Evolutionary conservation across 2,888 invertebrate genomes (phyloP).

Genomic region (Drosophila falleni): DNA sequence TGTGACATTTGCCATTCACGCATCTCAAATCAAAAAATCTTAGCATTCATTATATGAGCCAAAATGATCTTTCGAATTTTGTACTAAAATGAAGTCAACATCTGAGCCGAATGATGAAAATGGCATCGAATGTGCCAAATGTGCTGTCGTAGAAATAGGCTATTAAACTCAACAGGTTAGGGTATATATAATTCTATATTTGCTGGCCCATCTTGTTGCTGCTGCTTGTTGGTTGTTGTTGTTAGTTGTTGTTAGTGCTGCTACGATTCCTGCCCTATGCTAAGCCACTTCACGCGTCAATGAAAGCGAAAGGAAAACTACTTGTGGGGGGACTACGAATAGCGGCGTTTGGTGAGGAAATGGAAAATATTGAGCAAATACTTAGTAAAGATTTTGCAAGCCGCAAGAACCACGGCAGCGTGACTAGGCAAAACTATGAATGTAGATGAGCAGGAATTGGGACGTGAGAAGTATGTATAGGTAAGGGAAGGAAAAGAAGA

Average conservation of each 20-base stretch:
- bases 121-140: too few species aligned
- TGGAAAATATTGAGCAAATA: slow-evolving; percentile 78
- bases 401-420: slow-evolving; percentile 70
- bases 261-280: slow-evolving; percentile 67
- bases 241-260: slow-evolving; percentile 27
- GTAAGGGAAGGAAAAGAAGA: background rate
- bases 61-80: too few species aligned
- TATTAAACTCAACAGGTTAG: background rate
- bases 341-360: slow-evolving; percentile 70
- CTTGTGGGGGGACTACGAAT: slow-evolving; percentile 31
- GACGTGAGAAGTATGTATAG: background rate
- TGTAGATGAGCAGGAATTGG: background rate
- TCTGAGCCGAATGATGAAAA: too few species aligned
- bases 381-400: slow-evolving; percentile 69
- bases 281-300: slow-evolving; percentile 78
- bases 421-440: slow-evolving; percentile 56
- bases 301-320: slow-evolving; percentile 80
- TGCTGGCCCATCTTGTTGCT: background rate
- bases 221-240: slow-evolving; percentile 1
- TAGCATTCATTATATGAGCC: too few species aligned
- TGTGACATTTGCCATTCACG: too few species aligned
- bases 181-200: background rate
- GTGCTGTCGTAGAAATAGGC: too few species aligned
- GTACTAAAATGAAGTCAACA: too few species aligned
- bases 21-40: too few species aligned